Evolutionary conservation across 2,113 vertebrate species (phyloP).

Genomic region (Lagopus muta): DNA sequence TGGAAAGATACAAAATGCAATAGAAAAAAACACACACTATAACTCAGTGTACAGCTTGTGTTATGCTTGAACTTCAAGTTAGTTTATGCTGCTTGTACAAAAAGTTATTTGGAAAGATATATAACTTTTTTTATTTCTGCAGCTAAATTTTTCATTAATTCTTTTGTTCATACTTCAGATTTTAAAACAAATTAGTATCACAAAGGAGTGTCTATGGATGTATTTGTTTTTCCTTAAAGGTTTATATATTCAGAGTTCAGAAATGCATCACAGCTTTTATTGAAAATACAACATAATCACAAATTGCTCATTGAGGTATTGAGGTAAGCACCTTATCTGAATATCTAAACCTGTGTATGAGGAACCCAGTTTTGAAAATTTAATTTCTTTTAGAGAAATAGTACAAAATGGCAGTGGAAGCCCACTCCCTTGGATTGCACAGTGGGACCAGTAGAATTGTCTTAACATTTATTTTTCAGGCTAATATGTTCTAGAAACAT

Average conservation of each 20-base stretch:
- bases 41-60: background rate
- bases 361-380: background rate
- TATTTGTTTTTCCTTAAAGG: background rate
- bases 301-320: background rate
- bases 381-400: background rate
- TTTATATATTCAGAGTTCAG: background rate
- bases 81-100: background rate
- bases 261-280: background rate
- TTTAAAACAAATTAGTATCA: background rate
- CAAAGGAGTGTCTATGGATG: background rate
- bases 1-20: background rate
- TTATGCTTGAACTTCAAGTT: background rate
- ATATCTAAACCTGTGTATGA: background rate
- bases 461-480: background rate
- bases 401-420: background rate
- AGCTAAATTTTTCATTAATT: constrained; percentile 11
- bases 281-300: background rate
- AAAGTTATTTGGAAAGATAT: background rate
- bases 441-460: background rate
- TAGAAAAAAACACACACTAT: background rate
- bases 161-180: background rate
- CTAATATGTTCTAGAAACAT: background rate
- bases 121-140: constrained; percentile 20
- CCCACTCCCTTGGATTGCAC: background rate
- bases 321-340: background rate